Conservation (phyloP, 2,888 invertebrate genomes). For the Deilephila elpenor region DNA sequence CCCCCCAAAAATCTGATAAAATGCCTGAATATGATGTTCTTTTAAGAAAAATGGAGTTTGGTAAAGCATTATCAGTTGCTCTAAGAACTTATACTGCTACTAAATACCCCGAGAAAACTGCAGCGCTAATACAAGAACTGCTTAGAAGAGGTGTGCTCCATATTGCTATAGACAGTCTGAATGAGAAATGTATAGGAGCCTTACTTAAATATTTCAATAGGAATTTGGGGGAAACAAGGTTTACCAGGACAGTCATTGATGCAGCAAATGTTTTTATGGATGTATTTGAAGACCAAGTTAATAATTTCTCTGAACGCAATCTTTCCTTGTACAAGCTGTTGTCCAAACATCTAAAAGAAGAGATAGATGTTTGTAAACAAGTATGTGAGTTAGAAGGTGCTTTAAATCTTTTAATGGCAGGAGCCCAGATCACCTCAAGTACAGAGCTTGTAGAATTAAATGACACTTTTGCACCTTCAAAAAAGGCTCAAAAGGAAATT, state of each 20-base stretch:
- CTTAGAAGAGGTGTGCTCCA: slow-evolving; percentile 91
- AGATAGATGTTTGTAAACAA: slow-evolving; percentile 87
- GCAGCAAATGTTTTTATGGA: slow-evolving; percentile 90
- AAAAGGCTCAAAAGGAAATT: slow-evolving; percentile 83
- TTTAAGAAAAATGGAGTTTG: slow-evolving; percentile 92
- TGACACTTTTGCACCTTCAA: slow-evolving; percentile 66
- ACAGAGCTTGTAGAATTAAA: slow-evolving; percentile 61
- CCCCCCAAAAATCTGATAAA: slow-evolving; percentile 58
- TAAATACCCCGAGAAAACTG: slow-evolving; percentile 90
- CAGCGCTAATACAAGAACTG: slow-evolving; percentile 93
- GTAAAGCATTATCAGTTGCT: slow-evolving; percentile 90
- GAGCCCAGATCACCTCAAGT: slow-evolving; percentile 79
- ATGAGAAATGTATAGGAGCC: slow-evolving; percentile 86
- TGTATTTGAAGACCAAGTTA: slow-evolving; percentile 88
- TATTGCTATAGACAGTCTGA: slow-evolving; percentile 89
- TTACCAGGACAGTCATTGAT: slow-evolving; percentile 89
- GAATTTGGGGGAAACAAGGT: slow-evolving; percentile 89
- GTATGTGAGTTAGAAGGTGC: slow-evolving; percentile 88
- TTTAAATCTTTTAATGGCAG: slow-evolving; percentile 87
- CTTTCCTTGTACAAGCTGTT: slow-evolving; percentile 86
- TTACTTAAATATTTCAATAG: slow-evolving; percentile 91
- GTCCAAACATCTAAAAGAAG: slow-evolving; percentile 86
- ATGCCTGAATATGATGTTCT: slow-evolving; percentile 87
- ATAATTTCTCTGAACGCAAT: slow-evolving; percentile 86
- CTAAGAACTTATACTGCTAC: slow-evolving; percentile 85